Evolutionary conservation across 2,113 vertebrate species (phyloP), one percentile per base, ranked within the genome.

Genomic region (Corythornis cristatus): DNA sequence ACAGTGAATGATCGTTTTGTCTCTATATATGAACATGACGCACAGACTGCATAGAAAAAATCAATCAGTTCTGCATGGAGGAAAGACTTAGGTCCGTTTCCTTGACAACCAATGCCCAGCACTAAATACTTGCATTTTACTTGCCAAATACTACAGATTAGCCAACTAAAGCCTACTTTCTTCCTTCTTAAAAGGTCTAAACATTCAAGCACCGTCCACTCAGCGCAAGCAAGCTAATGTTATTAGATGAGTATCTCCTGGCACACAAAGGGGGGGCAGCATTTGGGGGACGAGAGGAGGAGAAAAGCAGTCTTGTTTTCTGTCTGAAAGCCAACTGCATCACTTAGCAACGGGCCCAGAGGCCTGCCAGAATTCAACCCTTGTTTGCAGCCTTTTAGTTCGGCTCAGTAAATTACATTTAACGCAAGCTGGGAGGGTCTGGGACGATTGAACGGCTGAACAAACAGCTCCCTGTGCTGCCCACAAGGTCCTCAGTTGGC

Each of bases 341-440:
- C 83, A 94, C 98, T 98, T 97, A 98, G 98, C 98, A 98, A 98
- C 98, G 26, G 96, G 95, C 81, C 96, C 92, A 71, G 95, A 97
- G 96, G 97, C 97, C 97, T 97, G 98, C 98, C 98, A 98, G 98
- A 98, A 98, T 98, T 97, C 98, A 97, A 94, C 92, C 97, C 98
- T 98, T 98, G 98, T 98, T 98, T 98, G 97, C 98, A 97, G 97
- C 98, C 98, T 98, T 98, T 98, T 98, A 98, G 97, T 97, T 97
- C 95, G 84, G 94, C 97, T 98, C 98, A 96, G 97, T 98, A 98
- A 98, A 99, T 98, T 97, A 98, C 97, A 98, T 98, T 98, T 98
- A 98, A 97, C 93, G 64, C 95, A 90, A 97, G 95, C 92, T 92
- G 97, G 95, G 97, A 88, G 96, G 94, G 93, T 97, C 97, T 96